Conservation (phyloP, 2,888 invertebrate species). For the Limenitis arthemis region DNA sequence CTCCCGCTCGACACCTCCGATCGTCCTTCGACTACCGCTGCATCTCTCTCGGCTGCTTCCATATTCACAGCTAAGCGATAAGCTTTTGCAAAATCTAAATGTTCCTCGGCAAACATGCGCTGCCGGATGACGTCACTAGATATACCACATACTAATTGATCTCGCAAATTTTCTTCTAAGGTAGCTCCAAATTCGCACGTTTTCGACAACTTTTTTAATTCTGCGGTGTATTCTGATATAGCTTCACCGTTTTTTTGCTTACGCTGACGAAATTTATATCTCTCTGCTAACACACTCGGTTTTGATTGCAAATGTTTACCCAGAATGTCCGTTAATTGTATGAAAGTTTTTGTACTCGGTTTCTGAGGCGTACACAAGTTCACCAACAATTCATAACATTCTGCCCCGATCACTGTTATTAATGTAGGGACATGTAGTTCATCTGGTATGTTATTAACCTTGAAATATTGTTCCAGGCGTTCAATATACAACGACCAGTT, state of each 20-base stretch:
- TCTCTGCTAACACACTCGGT: constrained; percentile 6
- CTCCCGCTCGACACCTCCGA: neutral
- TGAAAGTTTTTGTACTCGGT: constrained; percentile 4
- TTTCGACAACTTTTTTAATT: constrained; percentile 9
- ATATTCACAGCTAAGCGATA: constrained; percentile 13
- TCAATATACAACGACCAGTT: constrained; percentile 10
- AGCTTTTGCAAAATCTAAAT: constrained; percentile 10
- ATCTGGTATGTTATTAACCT: constrained; percentile 2
- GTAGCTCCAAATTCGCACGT: constrained; percentile 7
- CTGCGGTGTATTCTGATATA: constrained; percentile 1
- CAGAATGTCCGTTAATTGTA: constrained; percentile 2
- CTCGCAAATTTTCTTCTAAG: constrained; percentile 15
- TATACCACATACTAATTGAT: constrained; percentile 14
- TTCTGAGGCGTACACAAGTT: constrained; percentile 11
- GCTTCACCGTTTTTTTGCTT: constrained; percentile 3
- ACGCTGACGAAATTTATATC: constrained; percentile 7
- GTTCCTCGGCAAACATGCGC: constrained; percentile 13
- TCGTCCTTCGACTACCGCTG: constrained; percentile 7
- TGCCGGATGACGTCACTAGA: constrained; percentile 11
- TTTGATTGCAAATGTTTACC: constrained; percentile 10
- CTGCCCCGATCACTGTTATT: constrained; percentile 11
- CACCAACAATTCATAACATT: constrained; percentile 10
- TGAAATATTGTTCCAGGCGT: constrained; percentile 10
- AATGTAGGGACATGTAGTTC: constrained; percentile 11
- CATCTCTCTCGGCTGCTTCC: constrained; percentile 19